Base-by-base conservation (phyloP, 2,113 vertebrate genomes). In the Perca flavescens region DNA sequence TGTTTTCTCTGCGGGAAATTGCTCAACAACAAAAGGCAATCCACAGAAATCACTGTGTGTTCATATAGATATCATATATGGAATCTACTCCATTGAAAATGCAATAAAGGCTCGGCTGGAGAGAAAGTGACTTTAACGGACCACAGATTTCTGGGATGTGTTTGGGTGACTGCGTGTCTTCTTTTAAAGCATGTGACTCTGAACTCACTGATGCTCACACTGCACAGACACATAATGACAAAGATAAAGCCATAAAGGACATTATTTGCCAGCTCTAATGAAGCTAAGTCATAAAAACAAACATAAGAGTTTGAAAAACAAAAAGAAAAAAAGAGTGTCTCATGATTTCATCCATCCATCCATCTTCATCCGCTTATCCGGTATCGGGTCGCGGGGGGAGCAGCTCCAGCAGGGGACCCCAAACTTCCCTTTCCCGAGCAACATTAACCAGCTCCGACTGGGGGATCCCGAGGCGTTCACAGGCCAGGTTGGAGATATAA, bases 71-170 rank as follows among this genome's bases (percentile, higher is more conserved):
- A 50, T 28, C 15, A 67, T 67, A 19, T 28, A 15, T 28, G 46
- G 31, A 47, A 67, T 67, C 15, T 22, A 50, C 64, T 67, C 46
- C 64, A 50, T 31, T 31, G 46, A 67, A 28, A 67, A 67, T 11
- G 46, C 64, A 31, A 50, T 28, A 13, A 50, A 31, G 22, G 64
- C 64, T 28, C 64, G 15, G 7, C 7, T 12, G 64, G 64, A 67
- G 46, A 31, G 64, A n/a, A 31, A 67, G 19, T 15, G 17, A 25
- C 22, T 19, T 50, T 19, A 50, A 47, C n/a, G 14, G 63, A 65
- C 21, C 7, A 0, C 43, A 25, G 28, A 28, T 28, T 28, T 28
- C 28, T 28, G 28, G 28, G n/a, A 47, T 47, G 40, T 25, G 63
- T 40, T 21, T 5, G 60, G 58, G 15, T 8, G 15, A 61, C 58